phyloP scores from a whole-genome alignment of 2,113 vertebrate species.

The Alethe diademata region DNA sequence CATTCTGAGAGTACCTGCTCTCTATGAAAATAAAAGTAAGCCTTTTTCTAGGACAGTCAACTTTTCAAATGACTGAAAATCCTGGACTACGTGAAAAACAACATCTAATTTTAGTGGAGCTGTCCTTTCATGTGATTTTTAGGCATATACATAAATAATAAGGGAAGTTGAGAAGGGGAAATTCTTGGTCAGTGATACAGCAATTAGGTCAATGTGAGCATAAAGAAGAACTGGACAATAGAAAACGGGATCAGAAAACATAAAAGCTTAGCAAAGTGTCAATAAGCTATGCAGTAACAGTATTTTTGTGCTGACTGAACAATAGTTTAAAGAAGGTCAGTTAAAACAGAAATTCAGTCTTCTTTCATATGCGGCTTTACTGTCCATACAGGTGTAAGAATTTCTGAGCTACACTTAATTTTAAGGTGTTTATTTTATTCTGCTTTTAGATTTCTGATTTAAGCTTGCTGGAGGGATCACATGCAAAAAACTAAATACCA shows the following conservation, averaged over 20 bases:
- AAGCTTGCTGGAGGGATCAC: not conserved
- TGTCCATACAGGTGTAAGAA: not conserved
- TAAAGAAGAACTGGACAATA: not conserved
- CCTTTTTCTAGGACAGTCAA: not conserved
- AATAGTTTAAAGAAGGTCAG: not conserved
- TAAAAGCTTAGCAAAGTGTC: not conserved
- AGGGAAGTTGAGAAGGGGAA: not conserved
- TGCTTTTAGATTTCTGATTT: not conserved
- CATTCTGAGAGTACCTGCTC: not conserved
- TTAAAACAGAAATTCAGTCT: not conserved
- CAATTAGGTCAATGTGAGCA: not conserved
- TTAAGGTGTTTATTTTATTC: not conserved
- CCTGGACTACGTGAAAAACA: not conserved
- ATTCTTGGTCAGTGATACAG: not conserved
- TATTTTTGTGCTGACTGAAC: not conserved
- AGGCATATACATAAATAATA: not conserved
- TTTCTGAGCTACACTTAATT: not conserved
- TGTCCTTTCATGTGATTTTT: not conserved
- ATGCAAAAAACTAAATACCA: accelerated
- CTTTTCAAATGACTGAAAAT: not conserved
- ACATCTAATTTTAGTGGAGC: not conserved
- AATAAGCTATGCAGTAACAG: not conserved
- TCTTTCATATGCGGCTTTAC: not conserved
- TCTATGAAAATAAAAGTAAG: not conserved
- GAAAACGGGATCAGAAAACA: not conserved